These are phyloP conservation scores for Brachionus koreanus DNA, from an alignment of 1,140 invertebrate species.

Conservation along the genomic window DNA sequence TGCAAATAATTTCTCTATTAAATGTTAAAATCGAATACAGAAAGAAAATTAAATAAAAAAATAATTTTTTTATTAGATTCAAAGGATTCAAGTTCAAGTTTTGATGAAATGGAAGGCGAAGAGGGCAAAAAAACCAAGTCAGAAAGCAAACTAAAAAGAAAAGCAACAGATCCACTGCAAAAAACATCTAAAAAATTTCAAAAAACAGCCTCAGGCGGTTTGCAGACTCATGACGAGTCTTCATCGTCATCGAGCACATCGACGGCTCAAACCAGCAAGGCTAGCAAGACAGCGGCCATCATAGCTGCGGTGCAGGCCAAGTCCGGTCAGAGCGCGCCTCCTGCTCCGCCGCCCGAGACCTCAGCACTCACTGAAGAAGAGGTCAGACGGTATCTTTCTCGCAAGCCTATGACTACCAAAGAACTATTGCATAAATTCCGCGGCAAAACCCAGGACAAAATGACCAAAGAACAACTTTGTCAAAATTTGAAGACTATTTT, in stretches of 20 bases:
- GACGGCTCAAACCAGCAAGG: slow-evolving; percentile 15
- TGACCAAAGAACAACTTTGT: slow-evolving; percentile 6
- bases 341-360: background rate
- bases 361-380: slow-evolving; percentile 89
- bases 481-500: slow-evolving; percentile 36
- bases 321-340: background rate
- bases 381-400: slow-evolving; percentile 81
- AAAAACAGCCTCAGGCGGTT: background rate
- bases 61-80: background rate
- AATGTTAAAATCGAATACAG: too few relatives aligned
- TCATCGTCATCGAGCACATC: background rate
- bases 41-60: too few relatives aligned
- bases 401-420: slow-evolving; percentile 92
- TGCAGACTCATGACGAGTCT: slow-evolving; percentile 2
- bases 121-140: slow-evolving; percentile 10
- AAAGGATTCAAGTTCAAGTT: slow-evolving; percentile 36
- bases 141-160: background rate
- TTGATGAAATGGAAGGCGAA: slow-evolving; percentile 27
- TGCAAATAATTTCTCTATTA: too few relatives aligned
- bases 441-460: slow-evolving; percentile 25
- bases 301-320: slow-evolving; percentile 35
- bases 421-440: slow-evolving; percentile 84
- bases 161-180: slow-evolving; percentile 38
- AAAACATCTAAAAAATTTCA: slow-evolving; percentile 18
- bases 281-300: slow-evolving; percentile 41